phyloP scores from a whole-genome alignment of 2,797 vertebrate species.

The Chloroceryle inda region DNA sequence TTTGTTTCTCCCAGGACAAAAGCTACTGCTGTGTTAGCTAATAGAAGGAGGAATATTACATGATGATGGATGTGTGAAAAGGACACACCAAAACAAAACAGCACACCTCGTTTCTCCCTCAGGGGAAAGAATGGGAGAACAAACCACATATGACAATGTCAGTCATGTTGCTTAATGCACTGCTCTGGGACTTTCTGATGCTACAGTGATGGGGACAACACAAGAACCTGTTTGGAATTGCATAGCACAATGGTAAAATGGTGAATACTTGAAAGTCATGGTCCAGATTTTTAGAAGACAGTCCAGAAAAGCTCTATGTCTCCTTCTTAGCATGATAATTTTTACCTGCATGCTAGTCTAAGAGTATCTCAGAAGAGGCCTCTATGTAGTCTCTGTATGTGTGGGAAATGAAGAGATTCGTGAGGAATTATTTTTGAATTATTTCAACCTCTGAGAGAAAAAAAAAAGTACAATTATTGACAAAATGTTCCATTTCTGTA shows the following conservation, averaged over 20 bases:
- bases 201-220: neutral
- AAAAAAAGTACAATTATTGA: neutral
- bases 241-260: neutral
- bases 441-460: neutral
- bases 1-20: constrained; percentile 24
- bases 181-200: neutral
- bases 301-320: neutral
- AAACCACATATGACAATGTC: constrained; percentile 18
- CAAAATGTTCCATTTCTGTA: neutral
- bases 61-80: constrained; percentile 46
- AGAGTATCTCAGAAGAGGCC: neutral
- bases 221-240: neutral
- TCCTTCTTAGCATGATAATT: neutral
- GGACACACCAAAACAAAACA: constrained; percentile 17
- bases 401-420: neutral
- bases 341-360: neutral
- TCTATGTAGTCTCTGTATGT: neutral
- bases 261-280: neutral
- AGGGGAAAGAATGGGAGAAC: constrained; percentile 24
- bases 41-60: neutral
- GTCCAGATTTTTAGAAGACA: neutral
- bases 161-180: constrained; percentile 15
- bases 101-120: neutral
- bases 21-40: neutral
- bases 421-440: neutral